Base-by-base conservation (phyloP, 37 sponge, comb jelly and placozoan species). In the Beroe ovata region DNA sequence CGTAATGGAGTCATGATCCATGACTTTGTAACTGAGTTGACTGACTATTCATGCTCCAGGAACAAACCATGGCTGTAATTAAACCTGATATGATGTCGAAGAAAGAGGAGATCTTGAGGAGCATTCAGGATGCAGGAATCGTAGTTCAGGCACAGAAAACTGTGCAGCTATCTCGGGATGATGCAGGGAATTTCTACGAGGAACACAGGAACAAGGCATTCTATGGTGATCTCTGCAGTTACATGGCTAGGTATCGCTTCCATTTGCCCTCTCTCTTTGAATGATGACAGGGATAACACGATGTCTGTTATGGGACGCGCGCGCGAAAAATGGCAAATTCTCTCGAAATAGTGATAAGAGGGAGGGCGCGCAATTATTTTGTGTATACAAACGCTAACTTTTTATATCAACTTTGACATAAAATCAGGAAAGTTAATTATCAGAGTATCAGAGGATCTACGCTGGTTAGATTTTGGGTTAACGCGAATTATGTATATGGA, bases 171-270 rank as follows among this genome's bases (percentile, higher is more conserved):
- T 41, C 84, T 40, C 41, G 38, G 41, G 84, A 77, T 36, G 84
- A 77, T 42, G 84, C 84, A 4, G 84, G 84, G 19, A 11, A 30
- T 19, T 77, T 77, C 29, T 77, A 77, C 29, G 54, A 42, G 22
- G 84, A 77, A 23, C 84, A 77, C 47, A 77, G 41, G 38, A 42
- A 77, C 3, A 77, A 77, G 84, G 84, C 26, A 14, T 77, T 77
- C 54, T 77, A 77, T 40, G 84, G 84, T 23, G 84, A 77, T 26
- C 84, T 77, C 54, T 77, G 84, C 28, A 42, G 28, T 25, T 77
- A 77, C 38, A 77, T 77, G 84, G 84, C 84, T 3, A 77, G 84
- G 84, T 77, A 3, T n/a, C n/a, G n/a, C n/a, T n/a, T n/a, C n/a
- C n/a, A n/a, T n/a, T n/a, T n/a, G n/a, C n/a, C n/a, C n/a, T n/a